These are phyloP conservation scores for Tethea ocularis DNA, from an alignment of 2,888 invertebrate genomes.

Conservation along the genomic window DNA sequence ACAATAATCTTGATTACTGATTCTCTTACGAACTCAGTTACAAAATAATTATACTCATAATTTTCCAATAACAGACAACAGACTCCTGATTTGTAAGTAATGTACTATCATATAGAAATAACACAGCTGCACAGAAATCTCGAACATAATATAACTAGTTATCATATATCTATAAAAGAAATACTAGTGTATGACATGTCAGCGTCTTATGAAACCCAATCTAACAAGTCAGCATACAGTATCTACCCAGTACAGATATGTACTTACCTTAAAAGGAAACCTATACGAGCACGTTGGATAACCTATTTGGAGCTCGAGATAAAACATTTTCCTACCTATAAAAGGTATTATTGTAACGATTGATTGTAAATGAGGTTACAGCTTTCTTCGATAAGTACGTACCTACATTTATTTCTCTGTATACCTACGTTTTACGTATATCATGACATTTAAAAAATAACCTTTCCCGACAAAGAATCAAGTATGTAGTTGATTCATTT, in stretches of 20 bases:
- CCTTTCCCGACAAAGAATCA: neutral
- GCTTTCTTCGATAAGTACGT: neutral
- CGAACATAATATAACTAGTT: neutral
- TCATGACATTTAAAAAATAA: no score
- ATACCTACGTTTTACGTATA: no score
- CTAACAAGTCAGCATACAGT: constrained; percentile 5
- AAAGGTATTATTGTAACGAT: neutral
- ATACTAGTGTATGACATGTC: constrained; percentile 2
- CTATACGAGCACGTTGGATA: constrained; percentile 3
- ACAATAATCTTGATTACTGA: neutral
- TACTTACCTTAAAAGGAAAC: neutral
- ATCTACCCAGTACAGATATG: neutral
- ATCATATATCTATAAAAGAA: neutral
- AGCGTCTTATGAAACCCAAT: constrained; percentile 17
- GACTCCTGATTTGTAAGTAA: neutral
- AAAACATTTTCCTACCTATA: neutral
- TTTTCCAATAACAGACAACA: neutral
- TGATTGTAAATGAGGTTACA: neutral
- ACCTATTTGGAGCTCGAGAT: constrained; percentile 4
- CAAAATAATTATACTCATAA: neutral
- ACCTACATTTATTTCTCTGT: neutral
- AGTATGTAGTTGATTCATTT: neutral
- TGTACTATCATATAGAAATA: neutral
- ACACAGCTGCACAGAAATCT: neutral
- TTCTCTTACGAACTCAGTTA: neutral